Base-by-base conservation (phyloP, 2,797 vertebrate species). In the Astyanax mexicanus region DNA sequence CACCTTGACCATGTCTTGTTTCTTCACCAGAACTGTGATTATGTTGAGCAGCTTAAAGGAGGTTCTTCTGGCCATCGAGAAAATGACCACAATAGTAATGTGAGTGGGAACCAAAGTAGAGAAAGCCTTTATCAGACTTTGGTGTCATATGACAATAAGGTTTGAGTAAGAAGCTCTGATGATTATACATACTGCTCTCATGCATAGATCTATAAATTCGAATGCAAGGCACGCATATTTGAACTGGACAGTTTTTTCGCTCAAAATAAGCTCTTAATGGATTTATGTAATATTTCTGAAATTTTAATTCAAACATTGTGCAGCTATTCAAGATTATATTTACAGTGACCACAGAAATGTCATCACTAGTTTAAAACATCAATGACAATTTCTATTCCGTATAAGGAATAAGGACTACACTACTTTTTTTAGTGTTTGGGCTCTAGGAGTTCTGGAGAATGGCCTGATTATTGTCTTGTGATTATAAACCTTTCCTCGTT, bases 21-120 rank as follows among this genome's bases (percentile, higher is more conserved):
- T 83, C 77, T 93, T 60, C 89, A 93, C 29, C 90, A 92, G 23
- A 92, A 92, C 72, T 83, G 83, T 5, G 85, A 92, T 54, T 86
- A 90, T 13, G 57, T 89, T 19, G 90, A 90, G 44, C 78, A 78
- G 62, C 64, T 88, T 32, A 86, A 84, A 67, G 82, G 82, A 29
- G 81, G 78, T 17, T 12, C 65, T 7, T 68, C 77, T 15, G 68
- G 69, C 19, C 70, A 69, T 55, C 51, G 66, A 17, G 84, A 84
- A 21, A 82, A 15, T 69, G 77, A 75, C 35, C 80, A 77, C 29
- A 72, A 72, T 25, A 75, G 35, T 54, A 76, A 27, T 64, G 72
- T 75, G 2, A 40, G 71, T 75, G 77, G 69, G 52, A 82, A 84
- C 67, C 86, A 88, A 78, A 84, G 74, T 58, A 83, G 84, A 67